Evolutionary conservation across 2,113 vertebrate species (phyloP).

Genomic region (Sceloporus undulatus): DNA sequence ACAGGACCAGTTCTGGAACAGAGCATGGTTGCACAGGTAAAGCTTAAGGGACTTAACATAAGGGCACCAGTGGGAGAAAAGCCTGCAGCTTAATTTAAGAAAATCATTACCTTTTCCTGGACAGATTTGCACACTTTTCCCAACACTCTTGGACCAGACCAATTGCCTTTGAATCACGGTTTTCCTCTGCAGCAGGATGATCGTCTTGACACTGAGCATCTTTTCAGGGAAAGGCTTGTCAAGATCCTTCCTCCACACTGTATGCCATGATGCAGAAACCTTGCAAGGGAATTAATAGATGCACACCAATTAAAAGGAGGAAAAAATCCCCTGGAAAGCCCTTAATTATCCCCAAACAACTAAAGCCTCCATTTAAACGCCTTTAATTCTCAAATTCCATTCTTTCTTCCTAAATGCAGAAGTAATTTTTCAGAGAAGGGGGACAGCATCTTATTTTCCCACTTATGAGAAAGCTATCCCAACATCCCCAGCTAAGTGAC

Average conservation of each 20-base stretch:
- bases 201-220: neutral
- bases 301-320: neutral
- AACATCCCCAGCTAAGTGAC: neutral
- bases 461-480: too few relatives aligned
- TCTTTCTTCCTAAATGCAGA: neutral
- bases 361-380: neutral
- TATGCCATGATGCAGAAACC: neutral
- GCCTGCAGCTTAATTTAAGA: neutral
- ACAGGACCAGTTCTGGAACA: too few relatives aligned
- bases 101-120: neutral
- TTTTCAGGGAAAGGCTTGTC: neutral
- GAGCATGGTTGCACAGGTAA: too few relatives aligned
- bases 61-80: neutral
- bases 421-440: neutral
- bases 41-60: too few relatives aligned
- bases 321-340: slow-evolving; percentile 14
- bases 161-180: neutral
- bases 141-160: neutral
- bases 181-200: neutral
- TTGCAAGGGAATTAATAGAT: neutral
- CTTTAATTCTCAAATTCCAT: neutral
- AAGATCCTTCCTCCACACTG: too few relatives aligned
- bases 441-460: neutral
- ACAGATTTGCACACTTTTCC: neutral
- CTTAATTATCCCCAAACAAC: neutral